Percentiles rank a stretch among this genome's conserved stretches.
Conservation (phyloP, 1,140 invertebrate genomes). For the Cepaea nemoralis region DNA sequence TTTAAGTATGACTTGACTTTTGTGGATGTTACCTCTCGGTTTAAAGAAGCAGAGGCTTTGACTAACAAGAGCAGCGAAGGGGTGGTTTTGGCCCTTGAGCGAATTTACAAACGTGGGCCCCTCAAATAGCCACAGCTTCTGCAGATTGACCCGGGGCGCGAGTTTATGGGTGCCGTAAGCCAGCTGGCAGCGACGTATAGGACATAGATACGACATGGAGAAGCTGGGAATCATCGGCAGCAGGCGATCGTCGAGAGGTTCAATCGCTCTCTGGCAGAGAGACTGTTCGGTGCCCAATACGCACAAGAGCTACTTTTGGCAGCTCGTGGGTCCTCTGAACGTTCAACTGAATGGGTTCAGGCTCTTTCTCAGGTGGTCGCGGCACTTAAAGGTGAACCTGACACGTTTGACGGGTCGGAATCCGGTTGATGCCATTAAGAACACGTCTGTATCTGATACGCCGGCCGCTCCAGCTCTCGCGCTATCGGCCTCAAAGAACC, state of each 20-base stretch:
- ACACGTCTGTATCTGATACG: conserved; percentile 18
- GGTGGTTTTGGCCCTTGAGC: conserved; percentile 43
- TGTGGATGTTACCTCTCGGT: conserved; percentile 43
- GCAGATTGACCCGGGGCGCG: conserved; percentile 40
- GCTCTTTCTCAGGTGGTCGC: conserved; percentile 37
- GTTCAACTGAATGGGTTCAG: conserved; percentile 17
- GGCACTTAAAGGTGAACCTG: conserved; percentile 40
- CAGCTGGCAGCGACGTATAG: conserved; percentile 45
- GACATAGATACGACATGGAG: conserved; percentile 31
- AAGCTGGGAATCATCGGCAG: conserved; percentile 25
- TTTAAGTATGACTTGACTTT: conserved; percentile 46
- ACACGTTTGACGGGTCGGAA: conserved; percentile 40
- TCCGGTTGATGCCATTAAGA: conserved; percentile 39
- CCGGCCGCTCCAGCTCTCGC: conserved; percentile 15
- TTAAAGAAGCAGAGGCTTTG: conserved; percentile 47
- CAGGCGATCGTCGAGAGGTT: no score
- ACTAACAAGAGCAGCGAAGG: conserved; percentile 42
- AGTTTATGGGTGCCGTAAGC: conserved; percentile 21
- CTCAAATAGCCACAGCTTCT: conserved; percentile 44
- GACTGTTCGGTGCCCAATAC: conserved; percentile 42
- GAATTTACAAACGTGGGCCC: conserved; percentile 43
- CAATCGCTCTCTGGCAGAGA: conserved; percentile 42
- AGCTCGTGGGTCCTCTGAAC: background rate
- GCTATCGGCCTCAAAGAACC: conserved; percentile 25
- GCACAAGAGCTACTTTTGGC: conserved; percentile 43